These are phyloP conservation scores for Melinaea menophilus DNA, from an alignment of 2,888 invertebrate species.

Conservation along the genomic window DNA sequence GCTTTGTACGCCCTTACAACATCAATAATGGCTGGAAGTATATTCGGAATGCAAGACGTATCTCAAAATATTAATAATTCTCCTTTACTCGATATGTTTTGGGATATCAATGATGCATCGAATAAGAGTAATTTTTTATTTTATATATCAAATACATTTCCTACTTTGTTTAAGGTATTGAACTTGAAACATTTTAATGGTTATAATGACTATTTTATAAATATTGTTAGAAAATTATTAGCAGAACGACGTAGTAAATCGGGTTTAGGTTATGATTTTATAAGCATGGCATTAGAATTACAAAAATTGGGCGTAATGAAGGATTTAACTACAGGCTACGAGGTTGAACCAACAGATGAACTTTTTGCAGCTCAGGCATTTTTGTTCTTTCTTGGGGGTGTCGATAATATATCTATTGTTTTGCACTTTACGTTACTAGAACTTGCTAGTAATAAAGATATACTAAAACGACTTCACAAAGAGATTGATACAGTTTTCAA, in stretches of 20 bases:
- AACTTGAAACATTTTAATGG: conserved; percentile 32
- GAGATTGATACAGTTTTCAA: conserved; percentile 49
- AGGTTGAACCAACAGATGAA: conserved; percentile 40
- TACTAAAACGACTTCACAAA: conserved; percentile 45
- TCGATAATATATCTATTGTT: conserved; percentile 56
- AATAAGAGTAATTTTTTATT: conserved; percentile 40
- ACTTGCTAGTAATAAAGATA: conserved; percentile 48
- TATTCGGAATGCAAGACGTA: conserved; percentile 57
- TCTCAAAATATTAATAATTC: conserved; percentile 52
- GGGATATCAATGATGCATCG: conserved; percentile 35
- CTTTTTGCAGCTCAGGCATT: conserved; percentile 64
- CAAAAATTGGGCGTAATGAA: conserved; percentile 32
- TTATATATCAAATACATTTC: conserved; percentile 31
- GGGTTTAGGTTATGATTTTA: conserved; percentile 37
- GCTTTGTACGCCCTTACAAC: conserved; percentile 43
- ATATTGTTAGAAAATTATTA: conserved; percentile 33
- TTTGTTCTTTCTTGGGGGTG: conserved; percentile 64
- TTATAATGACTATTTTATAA: conserved; percentile 35
- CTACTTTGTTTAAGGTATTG: conserved; percentile 31
- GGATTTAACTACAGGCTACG: conserved; percentile 30
- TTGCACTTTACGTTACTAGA: conserved; percentile 50
- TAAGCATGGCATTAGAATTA: conserved; percentile 36
- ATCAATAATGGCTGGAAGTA: conserved; percentile 52
- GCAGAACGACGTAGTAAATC: conserved; percentile 22
- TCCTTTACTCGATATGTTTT: conserved; percentile 46